Percentiles rank a stretch among this genome's conserved stretches.
phyloP scores from a whole-genome alignment of 1,140 invertebrate species.

The Ceratosolen solmsi region DNA sequence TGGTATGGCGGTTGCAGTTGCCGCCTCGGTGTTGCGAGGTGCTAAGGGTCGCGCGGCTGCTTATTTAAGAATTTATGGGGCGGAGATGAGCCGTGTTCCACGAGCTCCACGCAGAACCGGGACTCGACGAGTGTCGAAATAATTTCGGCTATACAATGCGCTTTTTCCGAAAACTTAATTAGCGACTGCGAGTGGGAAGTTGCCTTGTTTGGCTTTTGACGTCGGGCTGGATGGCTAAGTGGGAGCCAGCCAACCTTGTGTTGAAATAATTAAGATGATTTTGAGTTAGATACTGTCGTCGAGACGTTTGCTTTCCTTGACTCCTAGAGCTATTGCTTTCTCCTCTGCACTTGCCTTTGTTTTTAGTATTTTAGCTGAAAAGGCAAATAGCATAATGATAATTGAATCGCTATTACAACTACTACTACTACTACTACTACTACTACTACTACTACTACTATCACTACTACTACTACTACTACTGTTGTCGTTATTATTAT shows the following conservation, averaged over 20 bases:
- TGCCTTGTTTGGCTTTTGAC: neutral
- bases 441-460: too few species aligned
- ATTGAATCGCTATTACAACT: neutral
- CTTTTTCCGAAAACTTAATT: constrained; percentile 48
- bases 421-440: too few species aligned
- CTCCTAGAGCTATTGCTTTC: neutral
- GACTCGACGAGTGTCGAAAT: neutral
- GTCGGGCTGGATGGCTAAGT: neutral
- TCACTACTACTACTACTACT: too few species aligned
- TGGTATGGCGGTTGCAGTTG: constrained; percentile 50
- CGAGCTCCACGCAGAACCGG: too few species aligned
- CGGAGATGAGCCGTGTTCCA: constrained; percentile 32
- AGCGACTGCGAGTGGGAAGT: constrained; percentile 3
- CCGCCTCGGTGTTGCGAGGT: constrained; percentile 39
- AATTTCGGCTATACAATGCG: constrained; percentile 22
- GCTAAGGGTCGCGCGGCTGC: constrained; percentile 50
- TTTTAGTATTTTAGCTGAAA: neutral
- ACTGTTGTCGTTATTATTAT: too few species aligned
- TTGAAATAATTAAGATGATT: constrained; percentile 35
- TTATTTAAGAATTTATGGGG: constrained; percentile 67
- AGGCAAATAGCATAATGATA: too few species aligned
- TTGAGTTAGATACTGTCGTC: constrained; percentile 7
- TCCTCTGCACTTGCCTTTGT: neutral
- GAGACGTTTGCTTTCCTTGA: neutral
- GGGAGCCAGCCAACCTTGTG: neutral